Base-by-base conservation (phyloP, 2,113 vertebrate genomes). In the Lophura nycthemera region DNA sequence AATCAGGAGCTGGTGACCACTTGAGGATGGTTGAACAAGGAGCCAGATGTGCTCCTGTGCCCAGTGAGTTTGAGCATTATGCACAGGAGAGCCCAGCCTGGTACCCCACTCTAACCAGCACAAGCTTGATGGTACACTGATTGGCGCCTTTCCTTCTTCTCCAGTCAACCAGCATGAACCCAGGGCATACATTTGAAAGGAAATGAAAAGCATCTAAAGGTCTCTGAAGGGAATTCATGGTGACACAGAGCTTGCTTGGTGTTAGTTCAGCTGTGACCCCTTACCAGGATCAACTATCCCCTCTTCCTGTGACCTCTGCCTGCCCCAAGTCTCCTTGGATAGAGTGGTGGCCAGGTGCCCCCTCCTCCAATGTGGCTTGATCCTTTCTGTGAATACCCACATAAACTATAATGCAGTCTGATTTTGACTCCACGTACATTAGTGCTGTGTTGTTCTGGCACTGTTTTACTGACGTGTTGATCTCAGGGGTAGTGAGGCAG, bases 331-430 rank as follows among this genome's bases (percentile, higher is more conserved):
- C 30, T 72, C 60, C 38, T 67, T 36, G 6, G 7, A 14, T 29
- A 83, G 50, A 74, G 27, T 5, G 10, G 32, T 38, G 42, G 42
- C 43, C n/a, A 74, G 24, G 11, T 18, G 14, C 3, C 27, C 15
- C 3, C 19, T 32, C 16, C 38, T 88, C n/a, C 50, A 52, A 47
- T 10, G 22, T 16, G 20, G 42, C 65, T 67, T 14, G 42, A 38
- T 7, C n/a, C 48, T 0, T 30, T 74, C 47, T 71, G 27, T 38
- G 43, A 47, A 56, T 0, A 5, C 3, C 6, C 12, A 1, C 11
- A 42, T 2, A 4, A 13, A 20, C n/a, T 3, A 21, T 9, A 78
- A 34, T 29, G 29, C 5, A 4, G 50, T 2, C 38, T 71, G 73
- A 19, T 75, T 72, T 84, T 78, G 34, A 18, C 32, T 52, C 27